Conservation (phyloP, 2,888 invertebrate genomes). For the Agriopis aurantiaria region DNA sequence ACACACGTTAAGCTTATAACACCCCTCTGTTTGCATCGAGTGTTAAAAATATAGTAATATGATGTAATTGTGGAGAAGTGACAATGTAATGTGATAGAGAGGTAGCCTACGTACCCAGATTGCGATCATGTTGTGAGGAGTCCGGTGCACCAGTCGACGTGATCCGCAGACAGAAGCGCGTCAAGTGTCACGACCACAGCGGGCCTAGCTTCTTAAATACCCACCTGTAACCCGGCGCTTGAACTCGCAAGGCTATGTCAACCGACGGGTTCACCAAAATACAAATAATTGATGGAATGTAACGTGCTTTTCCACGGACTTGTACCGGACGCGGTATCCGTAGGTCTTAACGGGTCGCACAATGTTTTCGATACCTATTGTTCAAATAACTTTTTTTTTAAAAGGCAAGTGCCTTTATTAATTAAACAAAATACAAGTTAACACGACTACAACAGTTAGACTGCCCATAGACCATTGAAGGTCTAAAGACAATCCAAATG, state of each 20-base stretch:
- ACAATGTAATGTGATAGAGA: not conserved
- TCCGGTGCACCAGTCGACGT: constrained; percentile 49
- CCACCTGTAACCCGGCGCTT: constrained; percentile 50
- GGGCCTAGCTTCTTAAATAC: constrained; percentile 71
- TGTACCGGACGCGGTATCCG: constrained; percentile 13
- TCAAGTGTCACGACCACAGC: constrained; percentile 66
- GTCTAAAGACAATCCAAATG: too few species aligned
- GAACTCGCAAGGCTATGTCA: constrained; percentile 67
- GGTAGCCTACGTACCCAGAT: constrained; percentile 67
- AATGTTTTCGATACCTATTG: not conserved
- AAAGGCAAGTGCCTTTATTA: too few species aligned
- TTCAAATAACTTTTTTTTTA: too few species aligned
- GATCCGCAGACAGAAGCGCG: constrained; percentile 61
- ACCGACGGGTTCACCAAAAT: constrained; percentile 56
- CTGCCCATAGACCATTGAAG: too few species aligned
- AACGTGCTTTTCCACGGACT: constrained; percentile 26
- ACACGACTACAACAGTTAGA: too few species aligned
- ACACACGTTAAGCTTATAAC: too few species aligned
- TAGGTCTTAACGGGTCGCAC: not conserved
- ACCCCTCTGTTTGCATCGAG: too few species aligned
- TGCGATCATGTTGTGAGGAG: constrained; percentile 62
- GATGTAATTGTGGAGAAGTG: too few species aligned
- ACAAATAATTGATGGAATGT: constrained; percentile 37
- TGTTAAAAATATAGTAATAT: too few species aligned
- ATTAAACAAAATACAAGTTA: too few species aligned